These are phyloP conservation scores for Caenorhabditis sinica DNA, from an alignment of 2,888 invertebrate species.

Conservation along the genomic window DNA sequence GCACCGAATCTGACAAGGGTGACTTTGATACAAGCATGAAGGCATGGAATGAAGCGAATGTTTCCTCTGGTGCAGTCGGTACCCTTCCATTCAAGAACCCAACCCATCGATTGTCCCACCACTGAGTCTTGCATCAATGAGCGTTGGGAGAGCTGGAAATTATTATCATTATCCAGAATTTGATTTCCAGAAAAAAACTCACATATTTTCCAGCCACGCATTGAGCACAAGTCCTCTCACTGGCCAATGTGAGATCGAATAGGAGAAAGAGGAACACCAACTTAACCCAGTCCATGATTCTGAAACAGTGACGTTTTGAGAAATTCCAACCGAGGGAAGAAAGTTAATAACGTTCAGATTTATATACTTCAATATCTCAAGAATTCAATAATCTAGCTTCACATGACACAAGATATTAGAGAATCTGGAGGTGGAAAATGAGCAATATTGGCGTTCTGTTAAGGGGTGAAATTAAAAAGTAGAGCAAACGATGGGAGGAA, in stretches of 20 bases:
- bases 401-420: too few species aligned
- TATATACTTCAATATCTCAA: conserved; percentile 13
- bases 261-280: not conserved
- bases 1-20: not conserved
- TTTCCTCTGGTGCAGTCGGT: conserved; percentile 21
- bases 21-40: conserved; percentile 22
- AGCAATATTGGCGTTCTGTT: too few species aligned
- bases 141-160: conserved; percentile 16
- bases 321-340: too few species aligned
- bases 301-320: not conserved
- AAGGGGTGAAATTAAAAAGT: too few species aligned
- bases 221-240: conserved; percentile 35
- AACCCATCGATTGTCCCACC: conserved; percentile 35
- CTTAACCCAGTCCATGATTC: not conserved
- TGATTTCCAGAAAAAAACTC: conserved; percentile 8
- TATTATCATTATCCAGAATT: not conserved
- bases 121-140: conserved; percentile 31
- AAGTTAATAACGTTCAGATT: not conserved
- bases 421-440: too few species aligned
- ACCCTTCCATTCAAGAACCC: conserved; percentile 25
- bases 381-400: conserved; percentile 1
- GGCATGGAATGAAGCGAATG: not conserved
- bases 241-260: not conserved
- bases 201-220: conserved; percentile 47
- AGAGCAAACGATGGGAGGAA: too few species aligned